A percentile compares a stretch with the other conserved stretches of the same genome.
Conservation (phyloP, 2,888 invertebrate species). For the Tigriopus californicus region DNA sequence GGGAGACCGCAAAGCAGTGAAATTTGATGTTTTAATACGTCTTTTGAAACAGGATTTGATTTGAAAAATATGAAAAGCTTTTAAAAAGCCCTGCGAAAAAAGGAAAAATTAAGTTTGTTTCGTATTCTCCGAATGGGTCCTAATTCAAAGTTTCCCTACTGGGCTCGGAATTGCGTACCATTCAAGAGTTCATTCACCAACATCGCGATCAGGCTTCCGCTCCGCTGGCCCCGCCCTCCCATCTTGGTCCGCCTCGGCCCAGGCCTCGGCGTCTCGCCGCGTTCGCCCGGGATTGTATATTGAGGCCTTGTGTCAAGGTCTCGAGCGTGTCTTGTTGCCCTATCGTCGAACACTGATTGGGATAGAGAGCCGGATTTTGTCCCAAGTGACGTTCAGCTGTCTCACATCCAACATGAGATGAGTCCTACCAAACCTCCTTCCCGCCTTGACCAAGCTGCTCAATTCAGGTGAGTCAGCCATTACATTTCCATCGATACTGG, state of each 20-base stretch:
- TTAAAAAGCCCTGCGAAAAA: no score
- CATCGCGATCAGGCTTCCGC: background rate
- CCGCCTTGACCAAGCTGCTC: no score
- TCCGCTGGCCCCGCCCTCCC: no score
- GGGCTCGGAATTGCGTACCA: background rate
- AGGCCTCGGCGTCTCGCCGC: no score
- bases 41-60: no score
- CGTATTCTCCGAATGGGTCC: no score
- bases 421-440: background rate
- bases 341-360: slow-evolving; percentile 26
- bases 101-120: no score
- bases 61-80: no score
- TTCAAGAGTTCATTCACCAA: background rate
- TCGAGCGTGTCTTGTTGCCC: slow-evolving; percentile 23
- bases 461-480: background rate
- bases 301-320: slow-evolving; percentile 23
- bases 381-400: background rate
- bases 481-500: background rate
- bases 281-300: background rate
- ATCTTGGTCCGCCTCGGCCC: no score
- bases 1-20: no score
- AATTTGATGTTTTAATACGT: no score
- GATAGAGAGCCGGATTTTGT: slow-evolving; percentile 20
- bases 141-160: no score
- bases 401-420: slow-evolving; percentile 1